Conservation (phyloP, 92 coral and sea anemone genomes). For the Pocillopora meandrina region DNA sequence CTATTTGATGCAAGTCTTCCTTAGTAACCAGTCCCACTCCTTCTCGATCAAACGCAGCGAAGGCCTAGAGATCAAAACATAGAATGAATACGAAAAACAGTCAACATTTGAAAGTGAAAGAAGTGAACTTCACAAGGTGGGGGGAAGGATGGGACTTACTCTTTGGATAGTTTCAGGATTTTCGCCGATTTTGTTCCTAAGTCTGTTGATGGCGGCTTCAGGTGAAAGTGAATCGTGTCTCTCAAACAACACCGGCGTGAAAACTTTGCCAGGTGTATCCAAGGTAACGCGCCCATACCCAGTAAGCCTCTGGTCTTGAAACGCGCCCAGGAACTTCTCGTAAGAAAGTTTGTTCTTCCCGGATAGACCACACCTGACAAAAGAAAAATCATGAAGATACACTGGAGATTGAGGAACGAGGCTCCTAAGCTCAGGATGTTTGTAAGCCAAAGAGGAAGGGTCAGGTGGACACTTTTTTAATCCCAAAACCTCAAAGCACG, state of each 20-base stretch:
- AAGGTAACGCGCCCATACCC: slow-evolving; percentile 89
- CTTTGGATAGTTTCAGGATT: slow-evolving; percentile 72
- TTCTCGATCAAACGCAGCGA: slow-evolving; percentile 77
- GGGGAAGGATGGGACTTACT: slow-evolving; percentile 37
- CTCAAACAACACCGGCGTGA: slow-evolving; percentile 77
- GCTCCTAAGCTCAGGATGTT: too few species aligned
- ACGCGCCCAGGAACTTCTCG: slow-evolving; percentile 85
- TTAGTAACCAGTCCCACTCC: slow-evolving; percentile 69
- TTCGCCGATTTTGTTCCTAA: slow-evolving; percentile 67
- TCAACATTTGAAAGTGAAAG: neutral
- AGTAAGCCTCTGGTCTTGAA: slow-evolving; percentile 75
- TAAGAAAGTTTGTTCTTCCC: slow-evolving; percentile 79
- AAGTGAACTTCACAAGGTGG: neutral
- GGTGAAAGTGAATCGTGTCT: slow-evolving; percentile 68
- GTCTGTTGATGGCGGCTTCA: slow-evolving; percentile 80
- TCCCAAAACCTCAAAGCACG: too few species aligned
- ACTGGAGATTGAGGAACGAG: neutral
- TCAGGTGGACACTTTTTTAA: too few species aligned
- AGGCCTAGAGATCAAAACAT: slow-evolving; percentile 59
- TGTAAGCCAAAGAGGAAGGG: too few species aligned
- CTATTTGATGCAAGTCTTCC: slow-evolving; percentile 80
- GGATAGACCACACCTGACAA: slow-evolving; percentile 76
- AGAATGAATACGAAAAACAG: neutral
- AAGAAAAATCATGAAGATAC: neutral
- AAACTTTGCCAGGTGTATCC: slow-evolving; percentile 69